A percentile compares a stretch with the other conserved stretches of the same genome.
phyloP scores from a whole-genome alignment of 2,888 invertebrate genomes.

The Diplolepis rosae region DNA sequence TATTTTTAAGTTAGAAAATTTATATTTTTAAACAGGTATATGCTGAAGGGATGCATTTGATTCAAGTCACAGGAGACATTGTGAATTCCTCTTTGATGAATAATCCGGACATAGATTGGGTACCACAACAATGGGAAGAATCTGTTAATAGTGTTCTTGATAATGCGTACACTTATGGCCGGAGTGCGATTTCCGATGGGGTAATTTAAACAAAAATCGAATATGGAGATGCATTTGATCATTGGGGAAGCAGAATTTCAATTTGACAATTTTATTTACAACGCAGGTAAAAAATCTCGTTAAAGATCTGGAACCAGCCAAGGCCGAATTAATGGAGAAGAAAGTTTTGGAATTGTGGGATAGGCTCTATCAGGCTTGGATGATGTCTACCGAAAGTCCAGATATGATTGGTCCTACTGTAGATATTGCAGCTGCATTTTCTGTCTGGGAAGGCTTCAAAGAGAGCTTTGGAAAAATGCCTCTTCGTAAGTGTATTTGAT shows the following conservation, averaged over 20 bases:
- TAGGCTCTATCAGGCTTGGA: slow-evolving; percentile 93
- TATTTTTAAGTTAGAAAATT: not conserved
- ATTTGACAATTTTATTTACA: too few relatives aligned
- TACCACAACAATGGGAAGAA: slow-evolving; percentile 90
- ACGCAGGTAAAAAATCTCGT: slow-evolving; percentile 83
- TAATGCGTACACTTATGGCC: slow-evolving; percentile 94
- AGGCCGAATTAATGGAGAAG: slow-evolving; percentile 87
- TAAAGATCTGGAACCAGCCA: slow-evolving; percentile 86
- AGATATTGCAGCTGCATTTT: slow-evolving; percentile 82
- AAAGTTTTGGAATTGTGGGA: slow-evolving; percentile 96
- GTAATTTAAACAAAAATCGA: slow-evolving; percentile 78
- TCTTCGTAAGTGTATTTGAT: slow-evolving; percentile 74
- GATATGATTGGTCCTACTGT: slow-evolving; percentile 82
- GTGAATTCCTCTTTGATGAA: slow-evolving; percentile 92
- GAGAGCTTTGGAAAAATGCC: slow-evolving; percentile 84
- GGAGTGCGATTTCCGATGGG: slow-evolving; percentile 91
- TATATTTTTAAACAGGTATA: slow-evolving; percentile 82
- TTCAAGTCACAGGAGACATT: slow-evolving; percentile 90
- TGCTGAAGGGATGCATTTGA: slow-evolving; percentile 93
- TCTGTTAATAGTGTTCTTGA: slow-evolving; percentile 93
- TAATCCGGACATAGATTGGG: slow-evolving; percentile 85
- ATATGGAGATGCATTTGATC: slow-evolving; percentile 10
- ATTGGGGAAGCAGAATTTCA: not conserved
- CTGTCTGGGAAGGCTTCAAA: slow-evolving; percentile 83
- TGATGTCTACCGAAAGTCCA: slow-evolving; percentile 80